These are phyloP conservation scores for Amphipoea lucens DNA, from an alignment of 2,888 invertebrate genomes.

Conservation along the genomic window DNA sequence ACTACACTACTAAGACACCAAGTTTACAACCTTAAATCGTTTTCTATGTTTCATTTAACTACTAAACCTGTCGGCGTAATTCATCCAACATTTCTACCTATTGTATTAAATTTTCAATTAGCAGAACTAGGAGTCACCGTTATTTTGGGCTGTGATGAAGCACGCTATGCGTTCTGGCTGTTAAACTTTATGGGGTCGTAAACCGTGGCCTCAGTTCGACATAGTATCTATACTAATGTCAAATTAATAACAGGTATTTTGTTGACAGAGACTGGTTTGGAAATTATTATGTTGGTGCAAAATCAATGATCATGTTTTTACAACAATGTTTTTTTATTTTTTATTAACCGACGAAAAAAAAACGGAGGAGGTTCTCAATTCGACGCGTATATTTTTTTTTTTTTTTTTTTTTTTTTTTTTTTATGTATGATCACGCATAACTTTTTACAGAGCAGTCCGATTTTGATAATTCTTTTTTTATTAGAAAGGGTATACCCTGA, in stretches of 20 bases:
- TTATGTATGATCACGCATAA: no score
- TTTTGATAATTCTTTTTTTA: no score
- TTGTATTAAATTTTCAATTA: constrained; percentile 53
- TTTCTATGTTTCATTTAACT: constrained; percentile 15
- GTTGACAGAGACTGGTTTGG: neutral
- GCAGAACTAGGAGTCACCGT: constrained; percentile 46
- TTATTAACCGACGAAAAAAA: no score
- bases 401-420: no score
- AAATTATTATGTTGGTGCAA: neutral
- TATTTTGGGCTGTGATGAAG: constrained; percentile 39
- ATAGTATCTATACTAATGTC: constrained; percentile 38
- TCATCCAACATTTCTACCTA: constrained; percentile 17
- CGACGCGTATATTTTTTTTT: no score
- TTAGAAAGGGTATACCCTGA: no score
- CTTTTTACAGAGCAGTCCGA: no score
- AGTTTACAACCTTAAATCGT: constrained; percentile 1
- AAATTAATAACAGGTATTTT: constrained; percentile 45
- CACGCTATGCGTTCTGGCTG: constrained; percentile 42
- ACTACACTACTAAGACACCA: neutral
- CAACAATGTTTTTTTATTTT: no score
- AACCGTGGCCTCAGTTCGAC: constrained; percentile 40
- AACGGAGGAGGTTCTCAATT: no score
- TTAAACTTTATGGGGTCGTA: constrained; percentile 48
- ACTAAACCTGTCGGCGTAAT: constrained; percentile 10
- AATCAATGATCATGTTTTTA: neutral